These are phyloP conservation scores for Diachasmimorpha longicaudata DNA, from an alignment of 1,140 invertebrate species.

Conservation along the genomic window DNA sequence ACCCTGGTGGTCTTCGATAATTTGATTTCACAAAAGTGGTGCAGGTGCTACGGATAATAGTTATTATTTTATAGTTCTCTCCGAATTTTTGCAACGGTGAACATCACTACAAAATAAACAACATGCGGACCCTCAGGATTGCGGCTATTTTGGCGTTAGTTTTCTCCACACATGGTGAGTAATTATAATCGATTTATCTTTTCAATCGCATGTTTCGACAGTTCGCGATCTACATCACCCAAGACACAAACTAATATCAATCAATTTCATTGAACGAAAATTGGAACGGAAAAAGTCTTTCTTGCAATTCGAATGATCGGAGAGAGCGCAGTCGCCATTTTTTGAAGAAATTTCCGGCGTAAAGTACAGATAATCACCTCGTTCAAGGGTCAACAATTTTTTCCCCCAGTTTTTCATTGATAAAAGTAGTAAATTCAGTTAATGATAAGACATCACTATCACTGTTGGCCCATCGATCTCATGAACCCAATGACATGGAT, in stretches of 20 bases:
- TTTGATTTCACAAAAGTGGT: constrained; percentile 1
- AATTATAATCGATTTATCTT: not conserved
- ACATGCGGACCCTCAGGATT: constrained; percentile 9
- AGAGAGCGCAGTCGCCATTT: not conserved
- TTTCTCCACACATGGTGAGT: not conserved
- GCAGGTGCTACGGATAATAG: constrained; percentile 9
- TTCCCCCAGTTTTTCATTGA: constrained; percentile 12
- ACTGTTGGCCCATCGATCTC: constrained; percentile 17
- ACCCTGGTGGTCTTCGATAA: constrained; percentile 5
- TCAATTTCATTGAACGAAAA: too few species aligned
- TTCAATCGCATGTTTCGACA: too few species aligned
- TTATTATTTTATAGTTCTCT: not conserved
- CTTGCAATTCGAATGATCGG: not conserved
- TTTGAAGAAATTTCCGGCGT: not conserved
- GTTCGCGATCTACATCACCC: too few species aligned
- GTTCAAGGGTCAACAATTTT: constrained; percentile 7
- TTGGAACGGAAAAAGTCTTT: not conserved
- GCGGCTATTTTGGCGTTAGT: not conserved
- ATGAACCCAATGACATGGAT: constrained; percentile 2
- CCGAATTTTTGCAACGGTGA: not conserved
- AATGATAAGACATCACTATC: not conserved
- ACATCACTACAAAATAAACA: not conserved
- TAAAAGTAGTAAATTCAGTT: constrained; percentile 11
- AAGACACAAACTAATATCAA: too few species aligned
- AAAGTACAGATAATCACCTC: not conserved